Conservation (phyloP, 1,140 invertebrate genomes). For the Megathymus violae region DNA sequence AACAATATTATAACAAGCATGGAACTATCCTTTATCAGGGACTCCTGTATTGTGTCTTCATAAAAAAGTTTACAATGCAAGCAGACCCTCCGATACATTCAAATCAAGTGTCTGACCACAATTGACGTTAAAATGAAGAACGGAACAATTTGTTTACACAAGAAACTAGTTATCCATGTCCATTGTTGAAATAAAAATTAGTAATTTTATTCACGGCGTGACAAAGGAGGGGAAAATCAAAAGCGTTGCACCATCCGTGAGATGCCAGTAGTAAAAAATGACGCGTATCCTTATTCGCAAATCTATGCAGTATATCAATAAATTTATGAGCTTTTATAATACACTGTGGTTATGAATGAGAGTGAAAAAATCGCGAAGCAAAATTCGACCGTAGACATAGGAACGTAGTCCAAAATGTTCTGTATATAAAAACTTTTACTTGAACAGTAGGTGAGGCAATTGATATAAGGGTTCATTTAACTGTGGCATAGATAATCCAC, state of each 20-base stretch:
- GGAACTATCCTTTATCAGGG: too few relatives aligned
- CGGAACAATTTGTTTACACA: conserved; percentile 78
- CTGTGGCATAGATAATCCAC: conserved; percentile 43
- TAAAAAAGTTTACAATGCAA: conserved; percentile 22
- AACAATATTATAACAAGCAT: too few relatives aligned
- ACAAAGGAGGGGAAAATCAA: conserved; percentile 43
- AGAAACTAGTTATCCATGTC: conserved; percentile 69
- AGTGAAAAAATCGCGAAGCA: not conserved
- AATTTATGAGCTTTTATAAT: conserved; percentile 9
- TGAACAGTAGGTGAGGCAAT: conserved; percentile 21
- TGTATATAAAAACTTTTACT: not conserved
- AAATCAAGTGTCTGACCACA: conserved; percentile 34
- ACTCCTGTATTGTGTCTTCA: conserved; percentile 10
- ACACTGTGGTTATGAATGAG: conserved; percentile 7
- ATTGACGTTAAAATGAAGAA: conserved; percentile 51
- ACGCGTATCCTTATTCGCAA: not conserved
- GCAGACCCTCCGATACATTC: conserved; percentile 19
- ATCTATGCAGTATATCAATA: not conserved
- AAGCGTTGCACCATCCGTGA: conserved; percentile 1
- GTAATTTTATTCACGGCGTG: conserved; percentile 63
- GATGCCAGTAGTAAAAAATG: not conserved
- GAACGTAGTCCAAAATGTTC: not conserved
- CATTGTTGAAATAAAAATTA: conserved; percentile 73
- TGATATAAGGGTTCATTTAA: conserved; percentile 29
- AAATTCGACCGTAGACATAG: not conserved